Evolutionary conservation across 2,888 invertebrate species (phyloP).

Genomic region (Silvanus unidentatus): DNA sequence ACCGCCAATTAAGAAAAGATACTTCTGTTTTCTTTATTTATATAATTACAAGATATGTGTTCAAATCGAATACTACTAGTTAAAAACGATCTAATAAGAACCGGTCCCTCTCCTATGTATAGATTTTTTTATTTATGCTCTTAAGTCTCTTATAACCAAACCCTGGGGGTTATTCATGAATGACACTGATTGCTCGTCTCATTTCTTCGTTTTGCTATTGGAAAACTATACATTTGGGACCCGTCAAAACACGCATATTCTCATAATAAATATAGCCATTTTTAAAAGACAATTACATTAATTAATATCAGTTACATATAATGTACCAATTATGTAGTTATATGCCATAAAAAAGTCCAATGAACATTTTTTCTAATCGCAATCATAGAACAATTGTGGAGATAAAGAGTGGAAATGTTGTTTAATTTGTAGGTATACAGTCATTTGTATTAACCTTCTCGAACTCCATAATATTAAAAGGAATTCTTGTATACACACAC

Average conservation of each 20-base stretch:
- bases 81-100: constrained; percentile 23
- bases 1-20: constrained; percentile 26
- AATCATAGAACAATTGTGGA: too few species aligned
- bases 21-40: constrained; percentile 25
- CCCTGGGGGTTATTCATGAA: constrained; percentile 22
- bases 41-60: constrained; percentile 26
- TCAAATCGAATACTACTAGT: constrained; percentile 20
- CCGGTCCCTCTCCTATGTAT: constrained; percentile 16
- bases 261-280: background rate
- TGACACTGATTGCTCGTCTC: constrained; percentile 28
- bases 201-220: constrained; percentile 11
- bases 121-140: too few species aligned
- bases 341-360: too few species aligned
- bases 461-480: too few species aligned
- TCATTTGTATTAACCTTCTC: too few species aligned
- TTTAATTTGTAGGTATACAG: too few species aligned
- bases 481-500: too few species aligned
- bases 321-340: too few species aligned
- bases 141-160: constrained; percentile 17
- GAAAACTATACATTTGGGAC: constrained; percentile 1
- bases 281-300: constrained; percentile 7
- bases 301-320: too few species aligned
- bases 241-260: constrained; percentile 8
- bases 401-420: too few species aligned
- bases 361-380: too few species aligned